A percentile compares a stretch with the other conserved stretches of the same genome.
phyloP scores from a whole-genome alignment of 1,140 invertebrate genomes.

The Apis laboriosa region DNA sequence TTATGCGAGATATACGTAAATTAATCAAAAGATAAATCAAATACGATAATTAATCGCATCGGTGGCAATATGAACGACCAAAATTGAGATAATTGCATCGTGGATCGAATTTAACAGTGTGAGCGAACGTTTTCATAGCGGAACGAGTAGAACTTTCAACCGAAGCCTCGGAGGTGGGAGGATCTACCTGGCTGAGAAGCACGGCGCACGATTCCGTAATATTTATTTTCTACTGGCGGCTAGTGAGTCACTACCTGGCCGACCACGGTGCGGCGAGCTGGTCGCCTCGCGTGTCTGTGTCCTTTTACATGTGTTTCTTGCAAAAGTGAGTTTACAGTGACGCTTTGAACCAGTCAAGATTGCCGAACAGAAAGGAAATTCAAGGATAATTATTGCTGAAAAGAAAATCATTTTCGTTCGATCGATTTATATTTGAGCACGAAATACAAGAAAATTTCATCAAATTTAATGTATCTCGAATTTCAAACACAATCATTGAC shows the following conservation, averaged over 20 bases:
- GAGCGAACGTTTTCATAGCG: constrained; percentile 38
- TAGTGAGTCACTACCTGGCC: constrained; percentile 71
- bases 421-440: neutral
- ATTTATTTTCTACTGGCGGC: constrained; percentile 72
- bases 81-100: neutral
- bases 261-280: constrained; percentile 57
- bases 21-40: neutral
- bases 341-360: constrained; percentile 8
- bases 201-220: constrained; percentile 70
- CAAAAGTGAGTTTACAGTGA: constrained; percentile 15
- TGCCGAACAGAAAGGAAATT: neutral
- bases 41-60: neutral
- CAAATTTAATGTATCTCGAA: neutral
- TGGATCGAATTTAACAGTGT: constrained; percentile 28
- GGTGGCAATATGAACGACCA: neutral
- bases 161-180: constrained; percentile 40
- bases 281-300: constrained; percentile 47
- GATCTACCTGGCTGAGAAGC: constrained; percentile 53
- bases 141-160: constrained; percentile 53
- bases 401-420: neutral
- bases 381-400: neutral
- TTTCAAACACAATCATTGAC: neutral
- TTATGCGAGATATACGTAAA: neutral
- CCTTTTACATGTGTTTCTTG: constrained; percentile 16
- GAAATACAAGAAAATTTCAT: neutral